Evolutionary conservation across 2,888 invertebrate genomes (phyloP).

Genomic region (Stenodera caucasica): DNA sequence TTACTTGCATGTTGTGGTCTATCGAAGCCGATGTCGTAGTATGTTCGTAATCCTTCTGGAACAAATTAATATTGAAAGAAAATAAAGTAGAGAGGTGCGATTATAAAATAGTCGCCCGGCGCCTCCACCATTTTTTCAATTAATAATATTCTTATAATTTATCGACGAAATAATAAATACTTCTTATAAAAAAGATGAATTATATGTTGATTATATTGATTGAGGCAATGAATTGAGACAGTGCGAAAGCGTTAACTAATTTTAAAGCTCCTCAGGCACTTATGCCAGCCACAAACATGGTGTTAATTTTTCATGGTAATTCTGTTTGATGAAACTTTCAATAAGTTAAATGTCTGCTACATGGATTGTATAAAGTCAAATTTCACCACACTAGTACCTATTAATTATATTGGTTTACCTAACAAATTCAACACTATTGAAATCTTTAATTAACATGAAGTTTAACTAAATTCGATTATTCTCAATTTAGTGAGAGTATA

Average conservation of each 20-base stretch:
- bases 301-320: constrained; percentile 31
- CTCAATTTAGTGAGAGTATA: no score
- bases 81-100: background rate
- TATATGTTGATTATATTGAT: no score
- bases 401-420: no score
- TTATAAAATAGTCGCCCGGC: background rate
- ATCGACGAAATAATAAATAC: no score
- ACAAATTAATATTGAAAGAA: constrained; percentile 18
- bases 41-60: constrained; percentile 35
- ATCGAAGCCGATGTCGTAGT: constrained; percentile 24
- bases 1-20: constrained; percentile 37
- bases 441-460: no score
- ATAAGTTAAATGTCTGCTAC: constrained; percentile 22
- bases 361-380: no score
- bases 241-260: constrained; percentile 17
- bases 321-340: constrained; percentile 27
- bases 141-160: background rate
- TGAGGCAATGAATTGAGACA: constrained; percentile 16
- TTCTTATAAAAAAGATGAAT: no score
- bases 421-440: no score
- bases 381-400: no score
- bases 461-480: no score
- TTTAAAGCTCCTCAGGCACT: constrained; percentile 23
- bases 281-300: constrained; percentile 12
- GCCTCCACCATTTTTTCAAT: background rate